Conservation (phyloP, 1,140 invertebrate genomes). For the Drosophila serrata region DNA sequence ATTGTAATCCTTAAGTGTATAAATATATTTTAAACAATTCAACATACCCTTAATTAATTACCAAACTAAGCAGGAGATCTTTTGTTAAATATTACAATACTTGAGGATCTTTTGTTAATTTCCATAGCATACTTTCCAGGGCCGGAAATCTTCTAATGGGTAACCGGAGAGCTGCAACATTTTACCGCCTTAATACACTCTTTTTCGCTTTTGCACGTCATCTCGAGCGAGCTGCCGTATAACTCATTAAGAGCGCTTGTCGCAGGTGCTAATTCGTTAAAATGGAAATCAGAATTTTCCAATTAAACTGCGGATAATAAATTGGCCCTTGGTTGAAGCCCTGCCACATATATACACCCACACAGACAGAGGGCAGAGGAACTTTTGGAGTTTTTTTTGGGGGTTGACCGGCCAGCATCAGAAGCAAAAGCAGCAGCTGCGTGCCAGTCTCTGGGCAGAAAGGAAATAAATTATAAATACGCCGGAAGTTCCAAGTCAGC, state of each 20-base stretch:
- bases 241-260: constrained; percentile 82
- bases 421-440: constrained; percentile 42
- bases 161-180: background rate
- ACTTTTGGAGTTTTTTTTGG: constrained; percentile 20
- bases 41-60: too few relatives aligned
- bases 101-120: background rate
- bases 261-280: constrained; percentile 84
- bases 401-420: constrained; percentile 58
- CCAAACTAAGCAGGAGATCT: background rate
- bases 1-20: background rate
- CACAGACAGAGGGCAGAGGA: constrained; percentile 3
- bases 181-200: constrained; percentile 11
- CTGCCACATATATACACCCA: constrained; percentile 20
- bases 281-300: constrained; percentile 84
- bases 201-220: constrained; percentile 41
- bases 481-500: constrained; percentile 81
- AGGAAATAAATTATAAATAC: constrained; percentile 84
- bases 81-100: background rate
- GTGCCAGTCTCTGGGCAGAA: constrained; percentile 43
- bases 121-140: constrained; percentile 14
- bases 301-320: constrained; percentile 84
- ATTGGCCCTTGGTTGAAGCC: constrained; percentile 64
- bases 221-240: constrained; percentile 69
- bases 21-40: background rate
- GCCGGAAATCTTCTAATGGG: background rate